A percentile compares a stretch with the other conserved stretches of the same genome.
These are phyloP conservation scores for Cactoblastis cactorum DNA, from an alignment of 2,888 invertebrate genomes.

Conservation along the genomic window DNA sequence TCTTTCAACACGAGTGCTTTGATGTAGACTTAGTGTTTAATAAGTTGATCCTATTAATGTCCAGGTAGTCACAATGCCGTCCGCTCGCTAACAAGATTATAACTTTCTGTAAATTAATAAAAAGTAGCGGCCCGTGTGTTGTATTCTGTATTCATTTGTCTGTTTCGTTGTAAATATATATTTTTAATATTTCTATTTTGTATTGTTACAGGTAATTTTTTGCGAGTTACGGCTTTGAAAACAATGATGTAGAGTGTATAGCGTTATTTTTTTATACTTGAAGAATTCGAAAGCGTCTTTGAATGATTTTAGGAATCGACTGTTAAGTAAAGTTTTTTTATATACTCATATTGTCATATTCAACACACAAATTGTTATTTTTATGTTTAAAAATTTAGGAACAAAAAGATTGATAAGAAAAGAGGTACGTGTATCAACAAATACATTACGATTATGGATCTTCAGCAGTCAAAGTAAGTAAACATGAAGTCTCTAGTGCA, in stretches of 20 bases:
- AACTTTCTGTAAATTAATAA: constrained; percentile 77
- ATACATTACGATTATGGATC: too few species aligned
- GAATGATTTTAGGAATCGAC: too few species aligned
- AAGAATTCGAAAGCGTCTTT: too few species aligned
- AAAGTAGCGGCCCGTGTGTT: constrained; percentile 61
- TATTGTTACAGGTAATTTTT: constrained; percentile 7
- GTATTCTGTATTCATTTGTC: constrained; percentile 33
- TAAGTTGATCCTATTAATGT: constrained; percentile 80
- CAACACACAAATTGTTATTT: too few species aligned
- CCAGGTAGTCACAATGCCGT: constrained; percentile 72
- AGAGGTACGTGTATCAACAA: too few species aligned
- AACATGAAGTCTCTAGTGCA: background rate
- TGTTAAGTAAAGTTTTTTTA: too few species aligned
- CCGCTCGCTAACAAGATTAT: constrained; percentile 74
- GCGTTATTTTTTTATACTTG: background rate
- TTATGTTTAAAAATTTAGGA: too few species aligned
- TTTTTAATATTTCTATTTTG: background rate
- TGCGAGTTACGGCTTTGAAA: background rate
- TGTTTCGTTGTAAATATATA: constrained; percentile 33
- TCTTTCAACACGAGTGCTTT: constrained; percentile 67
- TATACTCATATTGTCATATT: too few species aligned
- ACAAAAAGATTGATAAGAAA: too few species aligned
- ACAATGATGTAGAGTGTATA: too few species aligned
- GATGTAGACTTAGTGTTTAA: constrained; percentile 78
- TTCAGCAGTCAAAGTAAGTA: too few species aligned